Base-by-base conservation (phyloP, 1,140 invertebrate genomes). In the Drosophila parabipectinata region DNA sequence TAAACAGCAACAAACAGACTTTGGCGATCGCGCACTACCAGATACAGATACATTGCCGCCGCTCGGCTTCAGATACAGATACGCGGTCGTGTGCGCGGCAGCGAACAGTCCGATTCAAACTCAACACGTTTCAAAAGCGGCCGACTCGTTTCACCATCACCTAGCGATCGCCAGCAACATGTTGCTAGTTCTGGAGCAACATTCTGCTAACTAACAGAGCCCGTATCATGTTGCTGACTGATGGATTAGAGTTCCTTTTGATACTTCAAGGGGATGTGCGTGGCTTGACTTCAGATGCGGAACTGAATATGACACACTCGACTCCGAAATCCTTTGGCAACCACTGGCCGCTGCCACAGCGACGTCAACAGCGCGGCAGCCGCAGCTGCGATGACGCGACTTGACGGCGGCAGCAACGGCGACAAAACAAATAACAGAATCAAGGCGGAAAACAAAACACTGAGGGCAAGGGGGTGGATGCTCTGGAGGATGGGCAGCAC, bases 341-440 rank as follows among this genome's bases (percentile, higher is more conserved):
- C 66, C 28, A 47, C 69, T 58, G 63, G 45, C 73, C 44, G 6
- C 44, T 18, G 44, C 44, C 15, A 10, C 44, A 47, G 58, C 62
- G 56, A 48, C 63, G 71, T 24, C 32, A 41, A 41, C 67, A 30
- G 60, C 47, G 66, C 59, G 12, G 52, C 56, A 55, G 56, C 62
- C 41, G 63, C 73, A 21, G 32, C 37, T 54, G 44, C 45, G 24
- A 52, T 60, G 58, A 58, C 71, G 79, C 69, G 55, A 51, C 54
- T 75, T 58, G 72, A 32, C 47, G 58, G 28, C 61, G 50, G 15
- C 67, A 44, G 56, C 76, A 72, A 56, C 62, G 81, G 82, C 78
- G 83, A 88, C 83, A 83, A 88, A 88, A 88, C 84, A 88, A 88
- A 88, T 83, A 88, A 83, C 79, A 73, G 68, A 78, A 73, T 88